Conservation (phyloP, 2,888 invertebrate species). For the Tridacna crocea region DNA sequence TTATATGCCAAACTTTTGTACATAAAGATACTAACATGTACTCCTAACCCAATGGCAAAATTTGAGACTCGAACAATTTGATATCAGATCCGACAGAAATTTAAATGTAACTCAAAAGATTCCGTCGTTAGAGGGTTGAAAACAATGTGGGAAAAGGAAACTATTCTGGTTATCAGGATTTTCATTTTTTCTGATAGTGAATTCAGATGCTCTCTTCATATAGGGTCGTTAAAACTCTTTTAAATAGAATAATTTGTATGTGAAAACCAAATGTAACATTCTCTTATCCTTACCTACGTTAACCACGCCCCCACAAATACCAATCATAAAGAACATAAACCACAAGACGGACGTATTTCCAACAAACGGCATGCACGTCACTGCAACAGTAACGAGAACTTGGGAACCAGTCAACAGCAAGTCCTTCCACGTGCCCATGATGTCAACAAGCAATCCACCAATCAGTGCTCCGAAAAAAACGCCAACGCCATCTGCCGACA, state of each 20-base stretch:
- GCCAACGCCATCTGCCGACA: slow-evolving; percentile 54
- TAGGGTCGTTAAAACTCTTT: too few relatives aligned
- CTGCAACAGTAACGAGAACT: slow-evolving; percentile 32
- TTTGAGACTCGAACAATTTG: too few relatives aligned
- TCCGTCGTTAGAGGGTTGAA: background rate
- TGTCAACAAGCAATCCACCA: slow-evolving; percentile 54
- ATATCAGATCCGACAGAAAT: too few relatives aligned
- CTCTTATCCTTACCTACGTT: slow-evolving; percentile 53
- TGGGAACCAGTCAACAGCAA: slow-evolving; percentile 47
- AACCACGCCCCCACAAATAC: slow-evolving; percentile 45
- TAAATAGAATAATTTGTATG: too few relatives aligned
- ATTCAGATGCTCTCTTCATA: background rate
- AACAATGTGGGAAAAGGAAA: background rate
- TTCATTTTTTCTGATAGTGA: background rate
- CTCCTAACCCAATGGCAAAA: too few relatives aligned
- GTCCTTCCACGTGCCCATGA: slow-evolving; percentile 51
- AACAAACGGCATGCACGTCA: slow-evolving; percentile 51
- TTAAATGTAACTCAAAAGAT: too few relatives aligned
- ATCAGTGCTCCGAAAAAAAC: slow-evolving; percentile 56
- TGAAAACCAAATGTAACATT: too few relatives aligned
- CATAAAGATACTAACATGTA: too few relatives aligned
- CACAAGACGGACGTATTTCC: slow-evolving; percentile 36
- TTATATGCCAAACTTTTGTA: too few relatives aligned
- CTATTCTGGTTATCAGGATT: background rate
- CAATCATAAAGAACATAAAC: slow-evolving; percentile 53